Base-by-base conservation (phyloP, 2,113 vertebrate genomes). In the Mesitornis unicolor region DNA sequence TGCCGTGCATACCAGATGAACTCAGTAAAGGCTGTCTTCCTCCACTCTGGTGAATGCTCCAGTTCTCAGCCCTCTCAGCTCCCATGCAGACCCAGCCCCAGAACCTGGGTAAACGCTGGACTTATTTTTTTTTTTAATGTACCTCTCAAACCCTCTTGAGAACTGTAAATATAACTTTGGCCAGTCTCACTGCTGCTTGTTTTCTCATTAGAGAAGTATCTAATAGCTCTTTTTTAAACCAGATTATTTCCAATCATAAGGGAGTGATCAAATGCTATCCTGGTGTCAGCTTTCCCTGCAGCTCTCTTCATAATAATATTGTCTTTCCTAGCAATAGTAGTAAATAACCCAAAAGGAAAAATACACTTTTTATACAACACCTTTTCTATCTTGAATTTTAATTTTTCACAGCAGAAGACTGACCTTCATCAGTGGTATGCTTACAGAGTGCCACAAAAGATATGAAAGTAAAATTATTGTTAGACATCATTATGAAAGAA, bases 1-100 rank as follows among this genome's bases (percentile, higher is more conserved):
- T 75, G 84, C 96, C 73, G 40, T 84, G 90, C 97, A 97, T 95
- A 87, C 17, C 16, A 89, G 83, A 97, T 97, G 88, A 96, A 87
- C 64, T 64, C 87, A 83, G 90, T 56, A 84, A 84, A 84, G 64
- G 92, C 96, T 94, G 68, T 91, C 95, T 93, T 81, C 89, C 95
- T 86, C 29, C 9, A 84, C 80, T 64, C 84, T 94, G 94, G 91
- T 77, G 92, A 97, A 84, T 91, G 87, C 94, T 91, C 69, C 51
- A 35, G 21, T 47, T 50, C 61, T 16, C n/a, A 45, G 77, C 29
- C 22, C 43, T 96, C 92, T 87, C 93, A 82, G 88, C 81, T 94
- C 89, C 71, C 78, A 22, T 38, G 93, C 81, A 84, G 94, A 96
- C 80, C 74, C 20, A 97, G 88, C 54, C 94, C 76, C 9, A 9